Percentiles rank a stretch among this genome's conserved stretches.
Conservation (phyloP, 2,113 vertebrate genomes). For the Pitta sordida region DNA sequence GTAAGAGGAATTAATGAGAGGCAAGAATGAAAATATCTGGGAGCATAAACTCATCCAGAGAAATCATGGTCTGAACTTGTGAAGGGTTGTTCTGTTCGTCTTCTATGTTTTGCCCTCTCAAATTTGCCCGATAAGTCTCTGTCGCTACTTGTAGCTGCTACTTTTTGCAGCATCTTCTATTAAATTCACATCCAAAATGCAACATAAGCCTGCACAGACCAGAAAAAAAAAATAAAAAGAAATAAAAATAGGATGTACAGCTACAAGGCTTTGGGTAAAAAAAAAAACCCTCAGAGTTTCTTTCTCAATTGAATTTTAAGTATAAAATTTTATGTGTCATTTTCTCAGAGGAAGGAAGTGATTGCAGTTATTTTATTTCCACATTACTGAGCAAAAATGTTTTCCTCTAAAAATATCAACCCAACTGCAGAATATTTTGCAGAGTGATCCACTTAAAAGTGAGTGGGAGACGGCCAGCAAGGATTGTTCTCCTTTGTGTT, state of each 20-base stretch:
- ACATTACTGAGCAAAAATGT: not conserved
- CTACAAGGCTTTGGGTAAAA: not conserved
- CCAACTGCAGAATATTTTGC: not conserved
- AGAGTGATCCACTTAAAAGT: not conserved
- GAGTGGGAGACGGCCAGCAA: not conserved
- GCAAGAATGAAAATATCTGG: not conserved
- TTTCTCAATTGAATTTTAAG: not conserved
- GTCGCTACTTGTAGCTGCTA: not conserved
- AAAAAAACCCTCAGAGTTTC: not conserved
- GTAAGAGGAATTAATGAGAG: not conserved
- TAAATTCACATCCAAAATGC: not conserved
- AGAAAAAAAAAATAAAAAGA: not conserved
- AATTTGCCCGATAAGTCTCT: not conserved
- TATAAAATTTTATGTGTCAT: not conserved
- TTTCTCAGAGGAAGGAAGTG: not conserved
- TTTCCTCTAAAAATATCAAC: conserved; percentile 8
- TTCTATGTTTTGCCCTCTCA: not conserved
- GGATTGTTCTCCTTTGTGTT: not conserved
- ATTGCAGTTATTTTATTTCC: conserved; percentile 3
- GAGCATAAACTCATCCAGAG: not conserved
- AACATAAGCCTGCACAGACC: not conserved
- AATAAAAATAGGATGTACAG: not conserved
- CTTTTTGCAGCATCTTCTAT: not conserved
- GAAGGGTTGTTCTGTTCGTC: not conserved
- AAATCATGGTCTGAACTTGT: not conserved